Conservation (phyloP, 2,797 vertebrate species). For the Lateolabrax maculatus region DNA sequence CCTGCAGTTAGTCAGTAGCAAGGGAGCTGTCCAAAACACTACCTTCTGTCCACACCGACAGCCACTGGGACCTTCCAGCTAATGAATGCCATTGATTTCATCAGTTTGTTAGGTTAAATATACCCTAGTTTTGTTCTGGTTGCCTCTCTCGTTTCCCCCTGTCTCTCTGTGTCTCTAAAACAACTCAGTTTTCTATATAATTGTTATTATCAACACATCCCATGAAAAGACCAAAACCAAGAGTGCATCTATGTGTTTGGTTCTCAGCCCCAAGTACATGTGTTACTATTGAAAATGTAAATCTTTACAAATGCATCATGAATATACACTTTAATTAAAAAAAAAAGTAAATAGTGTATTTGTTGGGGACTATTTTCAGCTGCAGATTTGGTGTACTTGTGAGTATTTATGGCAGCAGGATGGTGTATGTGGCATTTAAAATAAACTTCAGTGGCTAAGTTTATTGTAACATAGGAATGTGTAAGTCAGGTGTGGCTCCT, state of each 20-base stretch:
- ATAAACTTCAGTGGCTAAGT: background rate
- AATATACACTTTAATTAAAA: no score
- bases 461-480: background rate
- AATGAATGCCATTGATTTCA: background rate
- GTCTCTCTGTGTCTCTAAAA: background rate
- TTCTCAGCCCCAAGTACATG: background rate
- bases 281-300: background rate
- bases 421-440: background rate
- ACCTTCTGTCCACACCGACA: background rate
- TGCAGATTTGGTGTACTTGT: background rate
- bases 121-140: background rate
- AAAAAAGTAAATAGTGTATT: background rate
- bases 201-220: background rate
- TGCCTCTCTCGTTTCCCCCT: background rate
- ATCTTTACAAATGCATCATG: background rate
- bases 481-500: background rate
- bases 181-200: background rate
- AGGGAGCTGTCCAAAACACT: conserved; percentile 1
- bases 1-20: conserved; percentile 4
- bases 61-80: background rate
- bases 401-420: background rate
- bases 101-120: background rate
- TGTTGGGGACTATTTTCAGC: background rate
- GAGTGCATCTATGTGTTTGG: background rate
- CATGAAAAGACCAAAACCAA: background rate